A percentile compares a stretch with the other conserved stretches of the same genome.
Evolutionary conservation across 2,888 invertebrate species (phyloP).

Genomic region (Belgica antarctica): DNA sequence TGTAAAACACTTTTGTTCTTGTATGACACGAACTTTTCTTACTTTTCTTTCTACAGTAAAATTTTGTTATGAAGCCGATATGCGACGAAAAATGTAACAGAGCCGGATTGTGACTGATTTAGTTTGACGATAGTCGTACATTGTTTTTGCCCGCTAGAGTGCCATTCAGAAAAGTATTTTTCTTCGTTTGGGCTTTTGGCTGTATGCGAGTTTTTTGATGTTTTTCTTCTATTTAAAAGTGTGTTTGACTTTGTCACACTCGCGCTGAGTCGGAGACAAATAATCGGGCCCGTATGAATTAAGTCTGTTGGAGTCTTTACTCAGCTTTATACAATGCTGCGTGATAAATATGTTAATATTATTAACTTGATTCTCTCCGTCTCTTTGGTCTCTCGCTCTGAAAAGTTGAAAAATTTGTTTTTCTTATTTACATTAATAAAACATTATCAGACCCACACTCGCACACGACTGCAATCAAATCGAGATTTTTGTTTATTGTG

Average conservation of each 20-base stretch:
- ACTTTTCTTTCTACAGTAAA: background rate
- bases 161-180: constrained; percentile 36
- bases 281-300: background rate
- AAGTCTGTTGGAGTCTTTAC: constrained; percentile 20
- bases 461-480: background rate
- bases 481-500: constrained; percentile 26
- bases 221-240: background rate
- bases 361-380: constrained; percentile 11
- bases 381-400: background rate
- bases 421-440: constrained; percentile 25
- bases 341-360: constrained; percentile 29
- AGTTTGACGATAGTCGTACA: constrained; percentile 27
- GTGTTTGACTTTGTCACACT: constrained; percentile 26
- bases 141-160: constrained; percentile 39
- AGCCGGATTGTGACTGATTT: constrained; percentile 43
- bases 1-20: background rate
- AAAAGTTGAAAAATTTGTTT: constrained; percentile 13
- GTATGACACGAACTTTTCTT: constrained; percentile 28
- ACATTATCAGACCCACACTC: constrained; percentile 1
- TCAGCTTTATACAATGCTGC: constrained; percentile 6
- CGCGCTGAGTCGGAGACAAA: background rate
- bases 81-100: constrained; percentile 43
- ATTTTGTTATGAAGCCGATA: constrained; percentile 40
- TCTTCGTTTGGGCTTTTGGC: background rate
- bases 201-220: background rate